phyloP scores from a whole-genome alignment of 2,888 invertebrate genomes.

The Eupithecia insigniata region DNA sequence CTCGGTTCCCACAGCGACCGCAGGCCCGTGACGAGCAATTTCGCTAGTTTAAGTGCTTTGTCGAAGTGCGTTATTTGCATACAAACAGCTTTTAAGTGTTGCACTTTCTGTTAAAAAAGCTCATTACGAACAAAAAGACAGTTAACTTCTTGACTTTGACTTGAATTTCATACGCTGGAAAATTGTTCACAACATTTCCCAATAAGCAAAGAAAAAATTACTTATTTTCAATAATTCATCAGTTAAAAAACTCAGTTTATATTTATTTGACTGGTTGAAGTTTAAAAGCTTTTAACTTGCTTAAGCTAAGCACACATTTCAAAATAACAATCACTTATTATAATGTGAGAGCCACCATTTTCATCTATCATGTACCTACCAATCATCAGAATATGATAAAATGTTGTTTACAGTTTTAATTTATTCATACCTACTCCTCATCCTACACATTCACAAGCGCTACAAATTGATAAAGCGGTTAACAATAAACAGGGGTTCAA shows the following conservation, averaged over 20 bases:
- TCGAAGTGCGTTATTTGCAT: constrained; percentile 54
- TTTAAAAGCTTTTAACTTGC: neutral
- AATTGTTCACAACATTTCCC: neutral
- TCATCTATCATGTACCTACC: constrained; percentile 33
- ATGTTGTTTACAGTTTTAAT: constrained; percentile 48
- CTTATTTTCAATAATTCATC: neutral
- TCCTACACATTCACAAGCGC: constrained; percentile 53
- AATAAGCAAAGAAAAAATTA: neutral
- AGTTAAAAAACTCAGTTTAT: neutral
- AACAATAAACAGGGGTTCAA: constrained; percentile 57
- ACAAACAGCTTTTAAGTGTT: constrained; percentile 15
- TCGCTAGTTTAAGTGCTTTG: constrained; percentile 65
- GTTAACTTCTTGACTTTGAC: neutral
- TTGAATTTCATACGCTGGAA: neutral
- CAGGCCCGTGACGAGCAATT: constrained; percentile 71
- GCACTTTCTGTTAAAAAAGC: constrained; percentile 26
- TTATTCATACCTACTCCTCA: constrained; percentile 43
- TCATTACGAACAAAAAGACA: constrained; percentile 4
- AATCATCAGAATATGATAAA: constrained; percentile 41
- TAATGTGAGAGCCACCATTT: constrained; percentile 39
- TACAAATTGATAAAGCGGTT: constrained; percentile 69
- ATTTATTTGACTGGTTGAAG: neutral
- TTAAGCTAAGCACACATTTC: neutral
- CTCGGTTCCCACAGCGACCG: constrained; percentile 74
- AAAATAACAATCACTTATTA: constrained; percentile 21